A percentile compares a stretch with the other conserved stretches of the same genome.
These are phyloP conservation scores for Atherix ibis DNA, from an alignment of 2,888 invertebrate species.

Conservation along the genomic window DNA sequence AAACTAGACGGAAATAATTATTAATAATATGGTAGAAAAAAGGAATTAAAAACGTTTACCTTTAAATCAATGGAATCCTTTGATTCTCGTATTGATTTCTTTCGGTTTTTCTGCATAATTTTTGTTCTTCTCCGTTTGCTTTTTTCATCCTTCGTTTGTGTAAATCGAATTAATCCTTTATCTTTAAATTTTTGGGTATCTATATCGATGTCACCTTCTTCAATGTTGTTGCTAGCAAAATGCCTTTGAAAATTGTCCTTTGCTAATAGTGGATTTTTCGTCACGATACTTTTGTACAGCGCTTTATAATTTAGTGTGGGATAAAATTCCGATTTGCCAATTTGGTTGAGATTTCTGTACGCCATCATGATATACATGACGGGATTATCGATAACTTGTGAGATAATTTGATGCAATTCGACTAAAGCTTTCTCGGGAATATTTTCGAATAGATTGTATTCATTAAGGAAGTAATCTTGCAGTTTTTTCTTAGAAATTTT, in stretches of 20 bases:
- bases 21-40: no score
- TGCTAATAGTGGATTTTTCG: constrained; percentile 37
- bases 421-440: constrained; percentile 46
- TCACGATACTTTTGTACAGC: constrained; percentile 37
- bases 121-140: constrained; percentile 37
- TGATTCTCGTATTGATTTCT: constrained; percentile 22
- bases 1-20: no score
- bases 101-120: constrained; percentile 20
- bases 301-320: constrained; percentile 43
- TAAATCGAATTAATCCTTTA: constrained; percentile 33
- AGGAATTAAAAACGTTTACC: no score
- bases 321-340: constrained; percentile 46
- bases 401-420: constrained; percentile 48
- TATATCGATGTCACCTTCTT: constrained; percentile 28
- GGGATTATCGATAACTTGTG: constrained; percentile 53
- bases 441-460: constrained; percentile 56
- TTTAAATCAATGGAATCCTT: constrained; percentile 39
- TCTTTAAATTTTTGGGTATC: constrained; percentile 31
- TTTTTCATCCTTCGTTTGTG: constrained; percentile 35
- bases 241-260: constrained; percentile 32
- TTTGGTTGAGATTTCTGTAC: constrained; percentile 49
- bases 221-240: constrained; percentile 6
- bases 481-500: constrained; percentile 44
- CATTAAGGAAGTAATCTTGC: constrained; percentile 56
- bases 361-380: constrained; percentile 53